Percentiles rank a stretch among this genome's conserved stretches.
Conservation (phyloP, 2,888 invertebrate genomes). For the Helicoverpa assulta region DNA sequence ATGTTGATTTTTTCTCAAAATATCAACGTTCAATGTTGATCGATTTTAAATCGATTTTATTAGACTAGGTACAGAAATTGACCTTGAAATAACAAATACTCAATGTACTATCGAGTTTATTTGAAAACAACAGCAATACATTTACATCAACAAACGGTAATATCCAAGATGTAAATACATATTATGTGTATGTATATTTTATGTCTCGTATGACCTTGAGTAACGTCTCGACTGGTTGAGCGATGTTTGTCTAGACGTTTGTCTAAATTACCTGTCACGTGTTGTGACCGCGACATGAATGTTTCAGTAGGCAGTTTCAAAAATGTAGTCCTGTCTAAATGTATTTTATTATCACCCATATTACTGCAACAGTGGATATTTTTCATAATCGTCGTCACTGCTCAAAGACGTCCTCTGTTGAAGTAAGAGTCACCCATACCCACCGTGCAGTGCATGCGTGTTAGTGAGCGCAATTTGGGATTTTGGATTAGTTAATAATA, state of each 20-base stretch:
- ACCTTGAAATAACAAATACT: conserved; percentile 9
- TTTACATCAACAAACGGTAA: conserved; percentile 4
- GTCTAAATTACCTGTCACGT: conserved; percentile 50
- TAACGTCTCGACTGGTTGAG: conserved; percentile 18
- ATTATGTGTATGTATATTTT: conserved; percentile 11
- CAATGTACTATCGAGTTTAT: conserved; percentile 11
- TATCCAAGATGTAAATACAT: too few relatives aligned
- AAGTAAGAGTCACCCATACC: too few relatives aligned
- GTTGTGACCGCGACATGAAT: conserved; percentile 59
- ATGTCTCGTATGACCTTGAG: conserved; percentile 10
- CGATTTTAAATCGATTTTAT: too few relatives aligned
- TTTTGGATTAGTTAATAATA: too few relatives aligned
- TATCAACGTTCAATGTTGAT: too few relatives aligned
- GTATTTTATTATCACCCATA: neutral
- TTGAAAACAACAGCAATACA: conserved; percentile 26
- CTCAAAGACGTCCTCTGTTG: too few relatives aligned
- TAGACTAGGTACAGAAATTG: neutral
- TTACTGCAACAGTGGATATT: too few relatives aligned
- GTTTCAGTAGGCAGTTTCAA: conserved; percentile 39
- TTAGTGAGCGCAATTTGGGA: too few relatives aligned
- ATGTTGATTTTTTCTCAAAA: too few relatives aligned
- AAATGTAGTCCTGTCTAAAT: neutral
- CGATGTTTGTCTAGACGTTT: conserved; percentile 57
- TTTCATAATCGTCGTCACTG: too few relatives aligned
- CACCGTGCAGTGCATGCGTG: too few relatives aligned